phyloP scores from a whole-genome alignment of 2,797 vertebrate species.

The Megalops cyprinoides region DNA sequence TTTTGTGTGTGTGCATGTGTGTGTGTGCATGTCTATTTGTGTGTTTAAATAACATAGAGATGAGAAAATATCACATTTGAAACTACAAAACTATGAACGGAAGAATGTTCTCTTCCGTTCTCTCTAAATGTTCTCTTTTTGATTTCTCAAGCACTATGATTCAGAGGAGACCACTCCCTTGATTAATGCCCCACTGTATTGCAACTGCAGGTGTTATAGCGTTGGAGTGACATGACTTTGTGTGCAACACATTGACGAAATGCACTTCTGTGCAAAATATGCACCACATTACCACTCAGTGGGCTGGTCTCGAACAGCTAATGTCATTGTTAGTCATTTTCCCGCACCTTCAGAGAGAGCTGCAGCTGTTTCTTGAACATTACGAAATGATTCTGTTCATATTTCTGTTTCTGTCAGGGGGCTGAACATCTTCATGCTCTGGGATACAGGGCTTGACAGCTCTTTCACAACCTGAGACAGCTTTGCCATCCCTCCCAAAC shows the following conservation, averaged over 20 bases:
- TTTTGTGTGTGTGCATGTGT: too few species aligned
- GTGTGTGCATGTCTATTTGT: not conserved
- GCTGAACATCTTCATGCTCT: constrained; percentile 7
- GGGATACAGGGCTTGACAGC: not conserved
- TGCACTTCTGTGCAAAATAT: constrained; percentile 1
- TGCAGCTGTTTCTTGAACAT: constrained; percentile 23
- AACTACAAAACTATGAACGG: not conserved
- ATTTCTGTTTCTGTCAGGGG: constrained; percentile 16
- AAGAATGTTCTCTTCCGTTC: not conserved
- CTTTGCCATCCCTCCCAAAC: constrained; percentile 18
- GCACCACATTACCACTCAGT: not conserved
- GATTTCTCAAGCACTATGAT: not conserved
- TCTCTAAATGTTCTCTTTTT: too few species aligned
- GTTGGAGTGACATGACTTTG: not conserved
- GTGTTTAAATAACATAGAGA: not conserved
- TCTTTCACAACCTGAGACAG: not conserved
- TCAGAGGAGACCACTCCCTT: too few species aligned
- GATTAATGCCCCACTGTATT: not conserved
- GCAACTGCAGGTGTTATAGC: constrained; percentile 1
- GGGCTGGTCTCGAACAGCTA: constrained; percentile 6
- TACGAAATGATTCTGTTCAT: constrained; percentile 21
- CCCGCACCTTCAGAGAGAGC: not conserved
- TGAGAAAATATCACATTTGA: not conserved
- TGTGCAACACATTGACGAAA: not conserved
- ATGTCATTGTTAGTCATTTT: constrained; percentile 1